Evolutionary conservation across 2,113 vertebrate species (phyloP).

Genomic region (Vireo altiloquus): DNA sequence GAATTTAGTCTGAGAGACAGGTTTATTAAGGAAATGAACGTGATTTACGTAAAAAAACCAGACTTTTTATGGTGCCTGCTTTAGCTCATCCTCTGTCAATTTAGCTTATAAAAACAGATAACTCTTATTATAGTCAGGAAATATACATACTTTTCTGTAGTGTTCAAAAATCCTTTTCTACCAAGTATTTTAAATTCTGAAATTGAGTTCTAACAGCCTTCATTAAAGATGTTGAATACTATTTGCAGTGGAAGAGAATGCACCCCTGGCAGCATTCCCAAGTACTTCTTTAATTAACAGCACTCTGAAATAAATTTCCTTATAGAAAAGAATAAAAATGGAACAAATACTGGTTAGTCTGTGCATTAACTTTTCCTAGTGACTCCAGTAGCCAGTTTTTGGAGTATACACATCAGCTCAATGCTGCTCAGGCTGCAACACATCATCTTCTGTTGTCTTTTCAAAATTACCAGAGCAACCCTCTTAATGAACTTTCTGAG

Average conservation of each 20-base stretch:
- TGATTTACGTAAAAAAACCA: neutral
- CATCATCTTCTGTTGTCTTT: neutral
- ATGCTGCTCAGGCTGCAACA: neutral
- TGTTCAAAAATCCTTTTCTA: neutral
- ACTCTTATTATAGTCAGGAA: neutral
- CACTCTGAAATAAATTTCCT: neutral
- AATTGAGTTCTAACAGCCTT: neutral
- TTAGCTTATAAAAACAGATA: neutral
- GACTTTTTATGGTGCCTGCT: neutral
- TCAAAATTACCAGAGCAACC: neutral
- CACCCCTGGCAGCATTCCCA: neutral
- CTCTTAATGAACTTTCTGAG: neutral
- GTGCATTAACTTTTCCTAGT: neutral
- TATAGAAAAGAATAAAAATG: neutral
- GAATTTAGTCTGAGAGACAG: neutral
- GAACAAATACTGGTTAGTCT: neutral
- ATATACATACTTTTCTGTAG: neutral
- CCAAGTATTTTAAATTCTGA: neutral
- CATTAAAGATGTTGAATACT: neutral
- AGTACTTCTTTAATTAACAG: neutral
- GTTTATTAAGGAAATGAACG: neutral
- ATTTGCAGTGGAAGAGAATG: neutral
- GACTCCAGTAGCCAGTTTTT: neutral
- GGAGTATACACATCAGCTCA: neutral
- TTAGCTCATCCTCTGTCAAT: neutral